Base-by-base conservation (phyloP, 1,140 invertebrate species). In the Aphelenchoides avenae region DNA sequence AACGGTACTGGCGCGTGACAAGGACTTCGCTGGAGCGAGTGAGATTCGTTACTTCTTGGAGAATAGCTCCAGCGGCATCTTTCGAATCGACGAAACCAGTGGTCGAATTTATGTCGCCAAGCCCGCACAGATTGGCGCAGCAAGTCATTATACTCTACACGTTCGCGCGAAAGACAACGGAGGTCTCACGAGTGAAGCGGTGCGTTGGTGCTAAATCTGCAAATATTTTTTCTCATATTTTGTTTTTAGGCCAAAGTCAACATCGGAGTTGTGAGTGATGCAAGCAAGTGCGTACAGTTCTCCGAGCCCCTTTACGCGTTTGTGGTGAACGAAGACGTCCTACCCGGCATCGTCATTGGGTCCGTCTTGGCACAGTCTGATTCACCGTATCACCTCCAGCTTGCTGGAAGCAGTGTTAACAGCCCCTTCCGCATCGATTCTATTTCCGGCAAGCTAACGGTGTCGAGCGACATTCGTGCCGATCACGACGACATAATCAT, bases 401-500 rank as follows among this genome's bases (percentile, higher is more conserved):
- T n/a, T n/a, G n/a, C n/a, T n/a, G n/a, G n/a, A 37, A 64, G 61
- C 33, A 70, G 73, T 47, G 52, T 43, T 5, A 44, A 64, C 37
- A 66, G 72, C 22, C 55, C 70, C 3, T 62, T 62, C 39, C 27
- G 29, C 15, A 40, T 62, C 18, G 60, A 62, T 60, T 33, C 39
- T 11, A 40, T 26, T n/a, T 68, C 18, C 3, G 57, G 57, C n/a
- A 37, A 42, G 27, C 7, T 62, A 9, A 1, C 67, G 22, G 57
- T 80, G 20, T 71, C 64, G 11, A 52, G 69, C n/a, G 53, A 61
- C 5, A 52, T 81, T 11, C 77, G 80, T 61, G 79, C 77, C 57
- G 79, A 81, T 68, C 64, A 76, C 68, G 73, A 78, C 57, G 72
- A 75, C 50, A 47, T 52, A 5, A 39, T 57, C 24, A 44, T 74